phyloP scores from a whole-genome alignment of 2,113 vertebrate genomes.

The Chinchilla lanigera region DNA sequence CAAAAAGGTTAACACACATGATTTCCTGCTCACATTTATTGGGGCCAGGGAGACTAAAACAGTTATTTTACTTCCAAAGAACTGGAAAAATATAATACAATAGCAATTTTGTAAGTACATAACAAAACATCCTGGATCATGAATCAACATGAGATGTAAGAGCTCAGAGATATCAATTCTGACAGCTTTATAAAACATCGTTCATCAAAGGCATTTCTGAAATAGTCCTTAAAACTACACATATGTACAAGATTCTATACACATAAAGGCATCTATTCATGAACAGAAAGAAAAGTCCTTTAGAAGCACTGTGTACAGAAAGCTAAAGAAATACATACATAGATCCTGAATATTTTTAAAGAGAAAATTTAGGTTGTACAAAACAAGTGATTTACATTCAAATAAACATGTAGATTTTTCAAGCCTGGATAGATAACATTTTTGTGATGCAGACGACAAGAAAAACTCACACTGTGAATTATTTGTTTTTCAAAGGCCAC shows the following conservation, averaged over 20 bases:
- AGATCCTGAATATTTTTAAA: slow-evolving; percentile 42
- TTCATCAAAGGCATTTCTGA: slow-evolving; percentile 64
- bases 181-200: slow-evolving; percentile 61
- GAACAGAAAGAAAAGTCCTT: slow-evolving; percentile 40
- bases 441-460: slow-evolving; percentile 12
- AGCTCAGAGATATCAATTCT: neutral
- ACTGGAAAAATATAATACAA: slow-evolving; percentile 61
- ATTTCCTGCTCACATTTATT: slow-evolving; percentile 77
- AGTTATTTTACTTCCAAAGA: slow-evolving; percentile 61
- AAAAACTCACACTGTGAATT: slow-evolving; percentile 58
- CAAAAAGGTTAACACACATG: slow-evolving; percentile 41
- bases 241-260: neutral
- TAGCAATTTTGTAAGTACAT: slow-evolving; percentile 63
- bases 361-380: slow-evolving; percentile 48
- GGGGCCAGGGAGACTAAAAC: slow-evolving; percentile 54
- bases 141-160: slow-evolving; percentile 52
- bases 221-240: slow-evolving; percentile 29
- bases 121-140: slow-evolving; percentile 52
- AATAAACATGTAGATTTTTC: slow-evolving; percentile 62
- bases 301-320: slow-evolving; percentile 15
- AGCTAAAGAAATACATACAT: slow-evolving; percentile 38
- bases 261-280: slow-evolving; percentile 54
- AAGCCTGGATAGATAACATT: slow-evolving; percentile 17
- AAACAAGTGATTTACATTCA: slow-evolving; percentile 58
- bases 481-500: slow-evolving; percentile 61